Percentiles rank a stretch among this genome's conserved stretches.
These are phyloP conservation scores for Poeciliopsis retropinna DNA, from an alignment of 2,113 vertebrate species.

Conservation along the genomic window DNA sequence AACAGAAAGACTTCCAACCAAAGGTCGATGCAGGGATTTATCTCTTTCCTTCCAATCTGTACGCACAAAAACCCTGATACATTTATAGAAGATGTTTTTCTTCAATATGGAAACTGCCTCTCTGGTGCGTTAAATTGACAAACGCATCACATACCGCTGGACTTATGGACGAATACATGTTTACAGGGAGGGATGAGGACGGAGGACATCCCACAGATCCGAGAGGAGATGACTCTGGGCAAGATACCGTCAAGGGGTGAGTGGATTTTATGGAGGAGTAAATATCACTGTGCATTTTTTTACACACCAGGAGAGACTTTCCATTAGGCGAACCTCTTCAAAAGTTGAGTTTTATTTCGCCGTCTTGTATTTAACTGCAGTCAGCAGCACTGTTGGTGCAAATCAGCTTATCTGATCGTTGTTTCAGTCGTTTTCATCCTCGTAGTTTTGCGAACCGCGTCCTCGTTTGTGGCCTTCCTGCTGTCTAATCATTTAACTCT, in stretches of 20 bases:
- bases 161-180: not conserved
- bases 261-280: not conserved
- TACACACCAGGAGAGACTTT: not conserved
- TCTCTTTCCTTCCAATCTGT: too few species aligned
- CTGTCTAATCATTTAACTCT: slow-evolving; percentile 3
- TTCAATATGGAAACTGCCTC: not conserved
- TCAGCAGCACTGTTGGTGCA: not conserved
- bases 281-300: not conserved
- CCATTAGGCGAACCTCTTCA: not conserved
- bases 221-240: slow-evolving; percentile 67
- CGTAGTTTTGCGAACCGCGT: slow-evolving; percentile 7
- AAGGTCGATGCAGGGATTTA: too few species aligned
- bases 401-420: not conserved
- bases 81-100: not conserved
- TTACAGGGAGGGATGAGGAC: slow-evolving; percentile 48
- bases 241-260: slow-evolving; percentile 78
- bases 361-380: not conserved
- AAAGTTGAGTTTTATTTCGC: not conserved
- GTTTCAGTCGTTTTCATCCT: slow-evolving; percentile 2
- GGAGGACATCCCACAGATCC: slow-evolving; percentile 40
- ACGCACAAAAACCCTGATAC: too few species aligned
- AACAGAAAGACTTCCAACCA: too few species aligned
- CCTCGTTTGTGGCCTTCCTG: not conserved
- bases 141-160: not conserved
- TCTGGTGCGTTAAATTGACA: not conserved